Evolutionary conservation across 2,113 vertebrate species (phyloP).

Genomic region (Lampris incognitus): DNA sequence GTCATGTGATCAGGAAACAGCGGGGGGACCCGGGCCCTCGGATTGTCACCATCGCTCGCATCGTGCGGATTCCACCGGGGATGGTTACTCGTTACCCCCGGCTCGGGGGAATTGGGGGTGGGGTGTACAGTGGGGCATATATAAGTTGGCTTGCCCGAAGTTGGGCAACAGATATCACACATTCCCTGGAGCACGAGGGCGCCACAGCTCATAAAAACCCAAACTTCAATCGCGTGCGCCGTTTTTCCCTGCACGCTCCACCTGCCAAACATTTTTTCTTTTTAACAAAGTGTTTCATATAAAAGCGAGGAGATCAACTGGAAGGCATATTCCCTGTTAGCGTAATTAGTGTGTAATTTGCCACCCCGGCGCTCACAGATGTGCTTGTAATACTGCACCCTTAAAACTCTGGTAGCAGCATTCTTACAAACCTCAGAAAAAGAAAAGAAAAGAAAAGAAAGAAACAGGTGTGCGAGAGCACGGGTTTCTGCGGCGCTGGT

Average conservation of each 20-base stretch:
- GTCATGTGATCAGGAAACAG: conserved; percentile 49
- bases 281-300: conserved; percentile 87
- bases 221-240: conserved; percentile 67
- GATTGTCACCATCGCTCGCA: conserved; percentile 87
- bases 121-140: background rate
- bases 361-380: conserved; percentile 90
- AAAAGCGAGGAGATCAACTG: conserved; percentile 85
- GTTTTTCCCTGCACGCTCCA: too few relatives aligned
- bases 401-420: conserved; percentile 80
- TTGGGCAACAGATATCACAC: conserved; percentile 87
- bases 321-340: conserved; percentile 89
- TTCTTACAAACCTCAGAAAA: conserved; percentile 83
- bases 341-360: conserved; percentile 95
- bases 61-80: conserved; percentile 78
- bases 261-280: conserved; percentile 26
- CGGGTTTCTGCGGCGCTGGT: background rate
- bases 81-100: conserved; percentile 76
- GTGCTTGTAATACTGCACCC: conserved; percentile 77
- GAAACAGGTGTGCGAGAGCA: conserved; percentile 85
- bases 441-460: conserved; percentile 15
- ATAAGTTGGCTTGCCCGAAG: conserved; percentile 83
- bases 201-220: conserved; percentile 88
- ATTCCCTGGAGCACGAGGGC: conserved; percentile 83
- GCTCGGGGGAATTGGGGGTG: background rate
- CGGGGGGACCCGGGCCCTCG: conserved; percentile 85